Percentiles rank a stretch among this genome's conserved stretches.
Evolutionary conservation across 2,113 vertebrate genomes (phyloP).

Genomic region (Oceanodroma tethys): DNA sequence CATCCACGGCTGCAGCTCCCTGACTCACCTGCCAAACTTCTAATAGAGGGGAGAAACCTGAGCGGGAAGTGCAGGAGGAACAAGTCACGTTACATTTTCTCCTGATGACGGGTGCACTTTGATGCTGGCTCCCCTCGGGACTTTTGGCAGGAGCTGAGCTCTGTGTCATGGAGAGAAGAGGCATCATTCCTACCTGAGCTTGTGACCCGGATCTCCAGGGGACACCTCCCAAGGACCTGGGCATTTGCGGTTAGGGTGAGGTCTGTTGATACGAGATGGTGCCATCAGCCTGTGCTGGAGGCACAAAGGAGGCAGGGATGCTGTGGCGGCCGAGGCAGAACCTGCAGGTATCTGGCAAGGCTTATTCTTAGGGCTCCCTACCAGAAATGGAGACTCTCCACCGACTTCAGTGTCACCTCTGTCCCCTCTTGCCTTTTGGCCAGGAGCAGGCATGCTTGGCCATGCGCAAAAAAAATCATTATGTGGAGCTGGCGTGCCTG

Average conservation of each 20-base stretch:
- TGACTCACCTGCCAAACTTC: conserved; percentile 27
- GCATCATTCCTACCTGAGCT: not conserved
- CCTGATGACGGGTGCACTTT: not conserved
- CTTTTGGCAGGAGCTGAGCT: not conserved
- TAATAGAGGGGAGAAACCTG: not conserved
- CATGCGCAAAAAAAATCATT: not conserved
- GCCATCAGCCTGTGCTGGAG: not conserved
- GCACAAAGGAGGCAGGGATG: not conserved
- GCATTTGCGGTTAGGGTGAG: not conserved
- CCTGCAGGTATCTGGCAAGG: not conserved
- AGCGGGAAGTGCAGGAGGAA: not conserved
- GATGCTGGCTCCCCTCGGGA: not conserved
- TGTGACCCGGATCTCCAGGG: not conserved
- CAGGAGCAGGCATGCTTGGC: not conserved
- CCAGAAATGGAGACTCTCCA: not conserved
- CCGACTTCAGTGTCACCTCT: not conserved
- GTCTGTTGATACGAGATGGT: not conserved
- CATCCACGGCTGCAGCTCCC: not conserved
- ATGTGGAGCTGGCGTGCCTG: not conserved
- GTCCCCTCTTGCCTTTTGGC: not conserved
- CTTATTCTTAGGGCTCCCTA: not conserved
- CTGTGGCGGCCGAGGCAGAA: not conserved
- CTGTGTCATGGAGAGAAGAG: not conserved
- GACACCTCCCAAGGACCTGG: not conserved
- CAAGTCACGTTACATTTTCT: conserved; percentile 15